Evolutionary conservation across 2,888 invertebrate genomes (phyloP).

Genomic region (Altica lythri): DNA sequence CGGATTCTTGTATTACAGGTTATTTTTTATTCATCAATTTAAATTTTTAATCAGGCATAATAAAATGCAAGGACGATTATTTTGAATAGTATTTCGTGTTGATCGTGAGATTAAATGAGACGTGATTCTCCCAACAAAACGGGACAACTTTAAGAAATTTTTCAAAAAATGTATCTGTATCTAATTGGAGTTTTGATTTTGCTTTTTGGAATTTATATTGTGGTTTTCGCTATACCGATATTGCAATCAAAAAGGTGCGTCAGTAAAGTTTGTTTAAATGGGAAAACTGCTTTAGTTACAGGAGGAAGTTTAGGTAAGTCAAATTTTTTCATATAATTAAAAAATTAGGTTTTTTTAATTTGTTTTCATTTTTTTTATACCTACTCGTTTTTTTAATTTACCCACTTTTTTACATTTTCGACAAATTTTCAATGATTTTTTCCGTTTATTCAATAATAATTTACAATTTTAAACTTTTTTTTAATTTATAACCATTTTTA

Average conservation of each 20-base stretch:
- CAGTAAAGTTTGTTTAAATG: slow-evolving; percentile 43
- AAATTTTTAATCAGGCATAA: too few relatives aligned
- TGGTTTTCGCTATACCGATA: background rate
- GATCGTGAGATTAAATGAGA: too few relatives aligned
- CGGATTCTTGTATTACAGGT: too few relatives aligned
- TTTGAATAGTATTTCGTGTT: too few relatives aligned
- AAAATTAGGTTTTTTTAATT: background rate
- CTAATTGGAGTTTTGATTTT: background rate
- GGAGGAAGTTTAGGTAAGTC: slow-evolving; percentile 48
- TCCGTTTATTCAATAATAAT: too few relatives aligned
- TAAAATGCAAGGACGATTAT: too few relatives aligned
- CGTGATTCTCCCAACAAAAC: slow-evolving; percentile 1
- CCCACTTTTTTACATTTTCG: too few relatives aligned
- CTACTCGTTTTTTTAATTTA: background rate
- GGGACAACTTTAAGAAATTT: slow-evolving; percentile 2
- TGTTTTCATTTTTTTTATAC: background rate
- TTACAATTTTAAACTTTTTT: too few relatives aligned
- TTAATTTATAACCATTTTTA: too few relatives aligned
- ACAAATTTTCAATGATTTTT: too few relatives aligned
- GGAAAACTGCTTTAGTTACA: slow-evolving; percentile 51
- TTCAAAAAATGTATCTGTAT: slow-evolving; percentile 2
- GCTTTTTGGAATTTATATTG: background rate
- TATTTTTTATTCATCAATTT: too few relatives aligned
- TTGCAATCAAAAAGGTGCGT: slow-evolving; percentile 8
- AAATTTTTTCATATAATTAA: background rate